Evolutionary conservation across 2,797 vertebrate genomes (phyloP), one percentile per base, ranked within the genome.

Genomic region (Sebastolobus alascanus): DNA sequence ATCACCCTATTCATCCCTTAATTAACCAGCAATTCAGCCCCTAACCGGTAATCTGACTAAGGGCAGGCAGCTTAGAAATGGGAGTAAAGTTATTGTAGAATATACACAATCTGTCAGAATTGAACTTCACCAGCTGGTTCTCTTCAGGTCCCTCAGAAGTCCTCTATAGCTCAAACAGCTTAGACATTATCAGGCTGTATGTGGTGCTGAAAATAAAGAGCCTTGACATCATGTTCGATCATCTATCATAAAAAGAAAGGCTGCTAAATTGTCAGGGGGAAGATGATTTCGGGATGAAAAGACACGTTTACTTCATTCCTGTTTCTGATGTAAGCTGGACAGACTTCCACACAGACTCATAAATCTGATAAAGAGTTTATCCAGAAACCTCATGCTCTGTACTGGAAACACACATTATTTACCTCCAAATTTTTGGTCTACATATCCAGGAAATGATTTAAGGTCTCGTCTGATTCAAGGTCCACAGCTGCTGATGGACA

Each of bases 311-410:
- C 16, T 66, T 63, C 64, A 18, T 82, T 35, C 18, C 18, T 40
- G 66, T 54, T 65, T 80, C 33, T 68, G 69, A 63, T 69, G 52
- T 54, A 25, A 69, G 4, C 59, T 54, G 55, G 33, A 71, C 66
- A 29, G 69, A 70, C 35, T 50, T 75, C 33, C 8, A 40, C 25
- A 7, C 33, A 33, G 66, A 37, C 56, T 43, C 75, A 37, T 79
- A 81, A 83, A 88, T 84, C 70, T 63, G 13, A 50, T 16, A 22
- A 25, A 2, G 16, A 35, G 12, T 50, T 22, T 35, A 25, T 78
- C 71, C 74, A 73, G 37, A 72, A 56, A 56, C 16, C n/a, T 79
- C 33, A 2, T 16, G 12, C 38, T 66, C 37, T 33, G 54, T 2
- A 2, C 13, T 37, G 25, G 20, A 66, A 80, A 72, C 31, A 16